phyloP scores from a whole-genome alignment of 2,888 invertebrate genomes.

The Neoitamus cyanurus region DNA sequence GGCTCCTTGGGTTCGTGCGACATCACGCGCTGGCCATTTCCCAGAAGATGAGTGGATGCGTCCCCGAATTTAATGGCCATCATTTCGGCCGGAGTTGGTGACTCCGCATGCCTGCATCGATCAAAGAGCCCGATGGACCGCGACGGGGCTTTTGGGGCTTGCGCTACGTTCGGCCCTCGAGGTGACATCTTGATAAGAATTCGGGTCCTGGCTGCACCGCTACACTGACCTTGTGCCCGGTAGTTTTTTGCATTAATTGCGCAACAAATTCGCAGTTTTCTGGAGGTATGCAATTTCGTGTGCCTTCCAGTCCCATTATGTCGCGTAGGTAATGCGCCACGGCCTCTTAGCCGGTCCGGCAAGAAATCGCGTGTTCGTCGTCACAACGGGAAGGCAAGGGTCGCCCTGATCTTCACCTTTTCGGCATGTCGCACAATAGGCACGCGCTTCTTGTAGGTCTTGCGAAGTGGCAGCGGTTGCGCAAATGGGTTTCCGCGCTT shows the following conservation, averaged over 20 bases:
- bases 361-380: neutral
- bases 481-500: neutral
- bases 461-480: neutral
- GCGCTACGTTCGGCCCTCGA: neutral
- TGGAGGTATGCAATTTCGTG: neutral
- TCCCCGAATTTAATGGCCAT: conserved; percentile 15
- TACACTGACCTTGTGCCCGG: neutral
- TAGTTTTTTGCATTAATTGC: neutral
- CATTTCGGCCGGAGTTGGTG: neutral
- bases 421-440: neutral
- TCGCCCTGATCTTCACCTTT: conserved; percentile 7
- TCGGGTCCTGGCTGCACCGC: neutral
- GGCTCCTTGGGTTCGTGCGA: neutral
- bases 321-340: neutral
- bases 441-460: conserved; percentile 25
- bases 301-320: conserved; percentile 13
- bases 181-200: conserved; percentile 37
- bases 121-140: conserved; percentile 16
- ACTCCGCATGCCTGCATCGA: neutral
- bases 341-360: neutral
- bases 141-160: conserved; percentile 1
- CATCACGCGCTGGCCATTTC: conserved; percentile 2
- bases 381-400: neutral
- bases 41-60: conserved; percentile 9
- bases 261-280: neutral